Evolutionary conservation across 2,888 invertebrate genomes (phyloP).

Genomic region (Eupithecia dodoneata): DNA sequence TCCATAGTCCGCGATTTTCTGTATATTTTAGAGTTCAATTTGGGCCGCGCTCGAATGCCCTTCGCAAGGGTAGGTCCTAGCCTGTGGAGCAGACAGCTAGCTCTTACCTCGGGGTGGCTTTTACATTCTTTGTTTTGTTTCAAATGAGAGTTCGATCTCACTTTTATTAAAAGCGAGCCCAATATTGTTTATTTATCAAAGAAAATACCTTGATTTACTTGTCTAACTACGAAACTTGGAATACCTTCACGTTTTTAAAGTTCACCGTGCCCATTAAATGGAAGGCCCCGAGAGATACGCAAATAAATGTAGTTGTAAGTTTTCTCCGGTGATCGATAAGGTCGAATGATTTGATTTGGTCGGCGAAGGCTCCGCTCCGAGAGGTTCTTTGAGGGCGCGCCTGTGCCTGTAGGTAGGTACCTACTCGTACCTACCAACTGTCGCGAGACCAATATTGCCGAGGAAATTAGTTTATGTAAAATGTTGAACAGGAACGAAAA

Average conservation of each 20-base stretch:
- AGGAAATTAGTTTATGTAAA: constrained; percentile 85
- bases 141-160: neutral
- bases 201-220: neutral
- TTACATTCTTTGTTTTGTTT: neutral
- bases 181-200: neutral
- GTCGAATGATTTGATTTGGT: constrained; percentile 82
- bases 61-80: neutral
- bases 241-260: neutral
- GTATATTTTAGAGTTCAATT: constrained; percentile 3
- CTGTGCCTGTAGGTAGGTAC: constrained; percentile 54
- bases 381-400: constrained; percentile 77
- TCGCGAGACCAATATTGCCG: constrained; percentile 82
- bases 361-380: constrained; percentile 71
- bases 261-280: constrained; percentile 33
- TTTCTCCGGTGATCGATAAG: constrained; percentile 78
- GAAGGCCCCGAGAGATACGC: constrained; percentile 55
- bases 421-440: constrained; percentile 67
- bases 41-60: neutral
- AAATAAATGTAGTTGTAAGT: constrained; percentile 76
- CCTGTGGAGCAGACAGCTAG: neutral
- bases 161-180: neutral
- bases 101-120: neutral
- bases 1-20: constrained; percentile 39
- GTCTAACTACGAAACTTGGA: neutral
- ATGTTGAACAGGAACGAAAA: constrained; percentile 82